Conservation (phyloP, 2,888 invertebrate genomes). For the Acronicta alni region DNA sequence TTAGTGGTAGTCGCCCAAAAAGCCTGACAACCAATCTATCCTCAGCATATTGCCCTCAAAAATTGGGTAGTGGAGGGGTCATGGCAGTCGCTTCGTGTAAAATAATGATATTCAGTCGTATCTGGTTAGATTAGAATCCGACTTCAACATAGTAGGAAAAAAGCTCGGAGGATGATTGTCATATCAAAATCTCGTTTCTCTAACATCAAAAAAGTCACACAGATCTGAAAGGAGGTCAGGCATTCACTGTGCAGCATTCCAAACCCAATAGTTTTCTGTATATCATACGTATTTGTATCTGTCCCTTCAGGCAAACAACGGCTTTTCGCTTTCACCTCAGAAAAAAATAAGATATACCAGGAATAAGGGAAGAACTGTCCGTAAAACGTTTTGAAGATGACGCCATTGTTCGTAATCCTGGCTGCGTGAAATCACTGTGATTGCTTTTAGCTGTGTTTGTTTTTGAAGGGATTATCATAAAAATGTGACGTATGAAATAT, state of each 20-base stretch:
- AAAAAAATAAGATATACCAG: slow-evolving; percentile 24
- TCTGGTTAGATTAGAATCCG: no score
- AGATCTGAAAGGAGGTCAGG: slow-evolving; percentile 4
- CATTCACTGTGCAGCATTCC: slow-evolving; percentile 28
- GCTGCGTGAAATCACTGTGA: slow-evolving; percentile 19
- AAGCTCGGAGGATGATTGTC: no score
- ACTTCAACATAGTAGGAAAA: no score
- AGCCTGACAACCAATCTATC: no score
- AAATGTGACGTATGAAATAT: slow-evolving; percentile 19
- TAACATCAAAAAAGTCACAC: slow-evolving; percentile 19
- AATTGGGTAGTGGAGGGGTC: no score
- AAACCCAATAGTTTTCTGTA: slow-evolving; percentile 36
- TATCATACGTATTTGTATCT: slow-evolving; percentile 32
- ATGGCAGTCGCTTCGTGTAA: no score
- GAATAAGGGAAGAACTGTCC: slow-evolving; percentile 33
- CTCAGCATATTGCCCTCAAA: no score
- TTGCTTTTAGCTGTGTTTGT: slow-evolving; percentile 9
- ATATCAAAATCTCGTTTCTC: background rate
- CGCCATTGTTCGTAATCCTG: slow-evolving; percentile 32
- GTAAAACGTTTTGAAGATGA: slow-evolving; percentile 26
- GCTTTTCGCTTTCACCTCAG: slow-evolving; percentile 21
- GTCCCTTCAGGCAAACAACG: slow-evolving; percentile 29
- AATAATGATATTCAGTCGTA: no score
- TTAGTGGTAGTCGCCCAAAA: no score
- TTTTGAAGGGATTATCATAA: slow-evolving; percentile 16